Conservation (phyloP, 1,140 invertebrate genomes). For the Aphidius gifuensis region DNA sequence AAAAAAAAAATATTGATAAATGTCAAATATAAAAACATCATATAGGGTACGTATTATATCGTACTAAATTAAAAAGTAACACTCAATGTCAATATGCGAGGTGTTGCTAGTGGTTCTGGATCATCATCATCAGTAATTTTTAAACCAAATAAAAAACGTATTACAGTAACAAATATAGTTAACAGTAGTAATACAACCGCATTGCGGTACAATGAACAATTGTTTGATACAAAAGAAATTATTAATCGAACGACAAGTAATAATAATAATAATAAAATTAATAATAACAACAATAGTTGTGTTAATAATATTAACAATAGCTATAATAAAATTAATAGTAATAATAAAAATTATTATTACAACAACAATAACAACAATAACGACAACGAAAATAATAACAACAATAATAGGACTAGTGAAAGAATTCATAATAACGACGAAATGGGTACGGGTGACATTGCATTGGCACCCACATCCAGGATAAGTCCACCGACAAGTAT, state of each 20-base stretch:
- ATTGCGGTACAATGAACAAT: slow-evolving; percentile 53
- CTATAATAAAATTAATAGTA: slow-evolving; percentile 41
- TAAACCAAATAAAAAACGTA: slow-evolving; percentile 29
- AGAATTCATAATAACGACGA: slow-evolving; percentile 1
- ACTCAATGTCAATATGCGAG: slow-evolving; percentile 28
- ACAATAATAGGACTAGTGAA: slow-evolving; percentile 14
- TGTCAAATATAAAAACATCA: neutral
- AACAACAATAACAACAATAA: neutral
- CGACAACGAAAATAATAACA: slow-evolving; percentile 31
- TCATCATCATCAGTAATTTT: slow-evolving; percentile 29
- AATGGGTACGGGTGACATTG: slow-evolving; percentile 21
- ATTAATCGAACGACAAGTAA: slow-evolving; percentile 12
- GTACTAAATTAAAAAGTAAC: neutral
- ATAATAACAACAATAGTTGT: neutral
- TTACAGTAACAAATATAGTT: slow-evolving; percentile 45
- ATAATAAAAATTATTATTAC: slow-evolving; percentile 17
- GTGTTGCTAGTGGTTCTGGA: slow-evolving; percentile 29
- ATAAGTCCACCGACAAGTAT: slow-evolving; percentile 32
- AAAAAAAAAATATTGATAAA: neutral
- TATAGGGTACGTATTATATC: neutral
- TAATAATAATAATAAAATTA: neutral
- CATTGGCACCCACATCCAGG: slow-evolving; percentile 27
- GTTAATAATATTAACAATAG: neutral
- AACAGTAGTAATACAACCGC: slow-evolving; percentile 40
- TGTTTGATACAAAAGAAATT: slow-evolving; percentile 34